Evolutionary conservation across 2,888 invertebrate genomes (phyloP).

Genomic region (Quadroppia sp.): DNA sequence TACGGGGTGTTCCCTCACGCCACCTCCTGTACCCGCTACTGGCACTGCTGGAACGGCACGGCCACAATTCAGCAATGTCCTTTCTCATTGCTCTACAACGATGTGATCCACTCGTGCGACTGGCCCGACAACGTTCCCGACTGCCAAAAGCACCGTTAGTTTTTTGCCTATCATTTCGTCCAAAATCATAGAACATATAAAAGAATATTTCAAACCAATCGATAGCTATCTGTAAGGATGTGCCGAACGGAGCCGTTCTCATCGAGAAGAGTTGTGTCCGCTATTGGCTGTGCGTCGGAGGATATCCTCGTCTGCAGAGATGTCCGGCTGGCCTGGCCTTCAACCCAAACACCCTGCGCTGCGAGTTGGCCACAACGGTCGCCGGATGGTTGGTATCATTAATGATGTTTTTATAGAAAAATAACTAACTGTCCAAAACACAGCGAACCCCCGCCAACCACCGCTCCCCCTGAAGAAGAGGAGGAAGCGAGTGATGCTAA

Average conservation of each 20-base stretch:
- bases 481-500: constrained; percentile 39
- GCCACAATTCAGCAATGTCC: constrained; percentile 87
- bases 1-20: constrained; percentile 91
- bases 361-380: constrained; percentile 47
- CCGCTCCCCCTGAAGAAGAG: constrained; percentile 45
- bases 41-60: constrained; percentile 94
- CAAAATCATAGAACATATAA: background rate
- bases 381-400: constrained; percentile 46
- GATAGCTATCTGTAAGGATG: constrained; percentile 81
- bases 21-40: constrained; percentile 85
- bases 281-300: constrained; percentile 91
- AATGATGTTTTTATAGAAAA: background rate
- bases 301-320: constrained; percentile 73
- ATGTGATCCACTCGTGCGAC: constrained; percentile 83
- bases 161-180: constrained; percentile 35
- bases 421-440: background rate
- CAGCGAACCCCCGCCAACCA: constrained; percentile 47
- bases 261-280: constrained; percentile 87
- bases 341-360: constrained; percentile 45
- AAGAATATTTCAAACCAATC: background rate
- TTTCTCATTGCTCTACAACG: constrained; percentile 83
- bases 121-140: constrained; percentile 92
- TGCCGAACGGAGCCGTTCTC: constrained; percentile 83
- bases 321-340: constrained; percentile 48
- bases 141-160: constrained; percentile 89